These are phyloP conservation scores for Brachypodius melanocephalos DNA, from an alignment of 2,113 vertebrate genomes.

Conservation along the genomic window DNA sequence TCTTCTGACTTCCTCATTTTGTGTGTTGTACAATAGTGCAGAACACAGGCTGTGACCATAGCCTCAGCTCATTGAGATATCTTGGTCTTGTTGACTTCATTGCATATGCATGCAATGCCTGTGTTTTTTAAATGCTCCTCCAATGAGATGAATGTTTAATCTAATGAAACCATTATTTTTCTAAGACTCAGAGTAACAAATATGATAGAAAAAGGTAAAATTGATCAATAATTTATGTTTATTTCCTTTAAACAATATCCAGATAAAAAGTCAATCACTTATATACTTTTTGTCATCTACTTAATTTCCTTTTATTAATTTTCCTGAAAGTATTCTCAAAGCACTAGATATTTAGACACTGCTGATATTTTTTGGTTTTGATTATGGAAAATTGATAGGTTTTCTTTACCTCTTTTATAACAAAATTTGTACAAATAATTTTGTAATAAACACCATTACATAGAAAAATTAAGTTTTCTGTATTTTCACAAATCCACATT, in stretches of 20 bases:
- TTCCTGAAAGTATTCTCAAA: not conserved
- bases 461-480: not conserved
- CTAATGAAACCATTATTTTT: not conserved
- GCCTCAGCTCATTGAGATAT: not conserved
- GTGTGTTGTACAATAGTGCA: not conserved
- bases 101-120: not conserved
- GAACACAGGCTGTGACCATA: not conserved
- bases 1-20: not conserved
- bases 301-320: not conserved
- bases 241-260: not conserved
- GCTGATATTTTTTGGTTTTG: not conserved
- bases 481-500: not conserved
- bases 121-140: not conserved
- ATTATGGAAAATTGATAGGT: not conserved
- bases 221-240: not conserved
- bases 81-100: not conserved
- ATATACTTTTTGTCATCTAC: not conserved
- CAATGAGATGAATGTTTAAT: not conserved
- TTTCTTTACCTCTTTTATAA: not conserved
- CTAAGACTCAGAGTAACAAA: not conserved
- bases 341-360: not conserved
- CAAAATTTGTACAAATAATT: not conserved
- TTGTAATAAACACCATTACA: not conserved
- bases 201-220: not conserved
- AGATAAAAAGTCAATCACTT: not conserved